Evolutionary conservation across 2,113 vertebrate genomes (phyloP).

Genomic region (Piprites chloris): DNA sequence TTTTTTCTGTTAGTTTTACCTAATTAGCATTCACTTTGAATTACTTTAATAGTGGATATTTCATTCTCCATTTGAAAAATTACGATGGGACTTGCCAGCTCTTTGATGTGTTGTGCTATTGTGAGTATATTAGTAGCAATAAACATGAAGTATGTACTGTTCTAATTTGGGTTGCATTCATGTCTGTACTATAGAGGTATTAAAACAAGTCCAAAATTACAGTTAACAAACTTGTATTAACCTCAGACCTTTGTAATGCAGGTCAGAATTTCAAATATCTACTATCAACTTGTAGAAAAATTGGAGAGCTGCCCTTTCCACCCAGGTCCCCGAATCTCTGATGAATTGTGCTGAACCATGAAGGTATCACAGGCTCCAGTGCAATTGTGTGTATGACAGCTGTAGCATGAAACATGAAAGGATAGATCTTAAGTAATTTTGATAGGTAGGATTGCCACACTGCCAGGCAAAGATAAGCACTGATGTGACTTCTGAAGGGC

Average conservation of each 20-base stretch:
- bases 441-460: neutral
- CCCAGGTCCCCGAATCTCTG: neutral
- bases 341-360: slow-evolving; percentile 27
- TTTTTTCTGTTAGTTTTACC: neutral
- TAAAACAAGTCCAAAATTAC: neutral
- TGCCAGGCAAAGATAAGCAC: neutral
- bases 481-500: neutral
- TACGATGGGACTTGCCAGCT: neutral
- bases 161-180: neutral
- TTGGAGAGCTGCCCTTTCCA: slow-evolving; percentile 7
- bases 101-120: neutral
- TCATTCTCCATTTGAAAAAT: neutral
- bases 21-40: neutral
- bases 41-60: neutral
- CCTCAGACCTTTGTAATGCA: neutral
- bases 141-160: neutral
- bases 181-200: neutral
- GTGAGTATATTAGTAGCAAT: neutral
- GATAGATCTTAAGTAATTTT: neutral
- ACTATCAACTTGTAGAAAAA: neutral
- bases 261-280: neutral
- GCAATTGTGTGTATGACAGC: neutral
- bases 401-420: neutral
- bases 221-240: neutral
- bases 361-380: neutral